Base-by-base conservation (phyloP, 2,113 vertebrate species). In the Pyxicephalus adspersus region DNA sequence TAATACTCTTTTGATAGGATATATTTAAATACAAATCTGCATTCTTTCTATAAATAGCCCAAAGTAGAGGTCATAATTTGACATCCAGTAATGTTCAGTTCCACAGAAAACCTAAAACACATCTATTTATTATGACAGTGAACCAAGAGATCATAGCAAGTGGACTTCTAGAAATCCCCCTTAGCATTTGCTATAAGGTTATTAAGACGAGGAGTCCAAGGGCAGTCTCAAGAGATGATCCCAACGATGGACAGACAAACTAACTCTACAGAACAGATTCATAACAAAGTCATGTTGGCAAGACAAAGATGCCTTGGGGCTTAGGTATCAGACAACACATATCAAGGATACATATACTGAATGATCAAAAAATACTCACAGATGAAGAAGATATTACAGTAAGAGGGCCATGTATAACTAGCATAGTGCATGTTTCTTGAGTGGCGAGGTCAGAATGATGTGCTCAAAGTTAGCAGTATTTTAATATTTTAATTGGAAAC, bases 71-170 rank as follows among this genome's bases (percentile, higher is more conserved):
- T 73, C 61, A 74, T 19, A 81, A 51, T 65, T 74, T 73, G 68
- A 38, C 15, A 81, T 13, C 63, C 38, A 73, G n/a, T 52, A 65
- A 34, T 81, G 64, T 65, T 65, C 22, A 34, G 26, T 34, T 58
- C 79, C 60, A n/a, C 45, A 64, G 28, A 74, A 28, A 16, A 22
- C 22, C 16, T 19, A 70, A 81, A 57, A 64, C 15, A 31, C 64
- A 51, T 55, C 68, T 73, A 81, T 81, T 73, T 81, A 74, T 74
- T 55, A 74, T 81, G 79, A 81, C 78, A 80, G 78, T 80, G 45
- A 80, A 64, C 45, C 67, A 65, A 74, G 70, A 72, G 79, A 70
- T 74, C 79, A 74, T 15, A 26, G 31, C 26, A n/a, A 52, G 38
- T 65, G 68, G 79, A 16, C 28, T 74, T 81, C 26, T 57, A 72